Evolutionary conservation across 2,888 invertebrate genomes (phyloP), one percentile per base, ranked within the genome.

Genomic region (Lasioglossum lativentre): DNA sequence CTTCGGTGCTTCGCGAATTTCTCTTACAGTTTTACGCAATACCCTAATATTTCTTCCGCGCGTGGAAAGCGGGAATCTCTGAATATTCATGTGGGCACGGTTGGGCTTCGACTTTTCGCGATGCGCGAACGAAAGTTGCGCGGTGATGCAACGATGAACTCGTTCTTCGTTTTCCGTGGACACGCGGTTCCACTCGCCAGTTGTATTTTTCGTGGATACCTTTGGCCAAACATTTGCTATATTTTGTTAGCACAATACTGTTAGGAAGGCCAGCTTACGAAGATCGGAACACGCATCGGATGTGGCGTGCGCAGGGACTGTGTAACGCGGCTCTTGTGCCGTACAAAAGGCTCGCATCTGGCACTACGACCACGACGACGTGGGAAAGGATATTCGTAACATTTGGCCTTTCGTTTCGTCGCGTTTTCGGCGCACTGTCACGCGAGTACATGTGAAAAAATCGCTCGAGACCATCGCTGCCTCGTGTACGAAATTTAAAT

Each of bases 351-450:
- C 91, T 90, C 83, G 89, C 93, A 93, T 93, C 92, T 93, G 93
- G 87, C 82, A 79, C 86, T 88, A 45, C 45, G 45, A 92, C 86
- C 88, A 45, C 45, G 45, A 92, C 93, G 92, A 92, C 93, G 92
- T 93, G 93, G 91, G 93, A 93, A 93, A 93, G 93, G 90, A 92
- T 92, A 92, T 90, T 90, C 90, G 89, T 88, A 89, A 88, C 89
- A 88, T 89, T 89, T 88, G 86, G 78, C 85, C 90, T 90, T 92
- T 90, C 90, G 89, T 85, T 88, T 90, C 82, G 72, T 82, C 80
- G 70, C 42, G 68, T 63, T 74, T 86, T 85, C n/a, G 68, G 40
- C 63, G 59, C 34, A 66, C 56, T 19, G 70, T 66, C 63, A 42
- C 38, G 80, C 68, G n/a, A n/a, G 56, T n/a, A 56, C 19, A 70